Conservation (phyloP, 2,113 vertebrate genomes). For the Cyphomyrus discorhynchus region DNA sequence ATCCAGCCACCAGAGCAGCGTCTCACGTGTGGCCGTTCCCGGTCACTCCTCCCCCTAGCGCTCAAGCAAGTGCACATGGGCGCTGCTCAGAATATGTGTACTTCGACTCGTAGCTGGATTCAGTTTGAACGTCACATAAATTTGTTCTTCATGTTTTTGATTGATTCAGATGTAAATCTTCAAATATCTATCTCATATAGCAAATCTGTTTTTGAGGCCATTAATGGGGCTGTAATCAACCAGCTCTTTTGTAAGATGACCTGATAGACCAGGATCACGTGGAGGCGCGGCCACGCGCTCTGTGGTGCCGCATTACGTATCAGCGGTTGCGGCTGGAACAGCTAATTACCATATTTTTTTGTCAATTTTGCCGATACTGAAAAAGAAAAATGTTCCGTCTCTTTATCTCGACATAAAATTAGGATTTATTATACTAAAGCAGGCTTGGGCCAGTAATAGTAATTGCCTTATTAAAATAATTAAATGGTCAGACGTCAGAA, state of each 20-base stretch:
- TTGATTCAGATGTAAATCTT: neutral
- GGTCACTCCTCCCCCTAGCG: neutral
- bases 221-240: neutral
- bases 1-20: neutral
- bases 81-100: neutral
- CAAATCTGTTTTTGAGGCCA: neutral
- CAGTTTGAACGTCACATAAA: neutral
- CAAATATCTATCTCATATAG: neutral
- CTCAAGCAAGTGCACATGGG: neutral
- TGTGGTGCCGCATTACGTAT: neutral
- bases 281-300: neutral
- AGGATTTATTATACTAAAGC: neutral
- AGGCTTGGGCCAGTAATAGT: neutral
- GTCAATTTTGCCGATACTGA: neutral
- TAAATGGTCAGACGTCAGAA: neutral
- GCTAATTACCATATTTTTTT: neutral
- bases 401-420: neutral
- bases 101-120: neutral
- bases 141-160: neutral
- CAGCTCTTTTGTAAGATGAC: neutral
- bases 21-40: constrained; percentile 7
- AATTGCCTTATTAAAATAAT: neutral
- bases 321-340: neutral
- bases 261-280: neutral
- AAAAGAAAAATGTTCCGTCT: neutral